Evolutionary conservation across 1,140 invertebrate genomes (phyloP), one percentile per base, ranked within the genome.

Genomic region (Neodiprion pinetum): DNA sequence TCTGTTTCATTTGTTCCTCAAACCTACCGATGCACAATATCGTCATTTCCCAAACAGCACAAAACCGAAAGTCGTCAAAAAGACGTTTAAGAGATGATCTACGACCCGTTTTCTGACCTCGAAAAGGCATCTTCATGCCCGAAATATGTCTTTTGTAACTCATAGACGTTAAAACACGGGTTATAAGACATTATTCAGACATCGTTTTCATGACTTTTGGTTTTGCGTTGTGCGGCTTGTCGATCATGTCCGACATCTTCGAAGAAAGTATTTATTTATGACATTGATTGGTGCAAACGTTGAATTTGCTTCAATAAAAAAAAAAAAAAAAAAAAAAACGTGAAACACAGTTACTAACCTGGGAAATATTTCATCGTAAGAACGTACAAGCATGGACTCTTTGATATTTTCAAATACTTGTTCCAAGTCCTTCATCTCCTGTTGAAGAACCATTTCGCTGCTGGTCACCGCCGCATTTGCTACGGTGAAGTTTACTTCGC

Each of bases 1-100:
- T 88, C 77, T 92, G 90, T 69, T 87, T 88, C 14, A 83, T 78
- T 80, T 92, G 92, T 76, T 90, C 89, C 77, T 92, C 86, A 21
- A 93, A 82, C 78, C 92, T 92, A 73, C 47, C 2, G 28, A 40
- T 40, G 28, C 28, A 40, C 28, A 81, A 75, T 67, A 40, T 40
- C 28, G 28, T 40, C 28, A 40, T 1, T 40, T 40, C 28, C 5
- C 28, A 40, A 40, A 40, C 28, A 40, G 28, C 28, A 40, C 53
- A 48, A 75, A 40, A 50, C 47, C 61, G 73, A 79, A 74, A 70
- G 69, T 68, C 67, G 67, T 66, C 74, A 65, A 49, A 66, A 77
- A 48, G 71, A 74, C 72, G 74, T 69, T 72, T 68, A 21, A 73
- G 65, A 49, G 53, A 76, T 69, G 67, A n/a, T 67, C 49, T 48